Evolutionary conservation across 2,797 vertebrate genomes (phyloP).

Genomic region (Antrozous pallidus): DNA sequence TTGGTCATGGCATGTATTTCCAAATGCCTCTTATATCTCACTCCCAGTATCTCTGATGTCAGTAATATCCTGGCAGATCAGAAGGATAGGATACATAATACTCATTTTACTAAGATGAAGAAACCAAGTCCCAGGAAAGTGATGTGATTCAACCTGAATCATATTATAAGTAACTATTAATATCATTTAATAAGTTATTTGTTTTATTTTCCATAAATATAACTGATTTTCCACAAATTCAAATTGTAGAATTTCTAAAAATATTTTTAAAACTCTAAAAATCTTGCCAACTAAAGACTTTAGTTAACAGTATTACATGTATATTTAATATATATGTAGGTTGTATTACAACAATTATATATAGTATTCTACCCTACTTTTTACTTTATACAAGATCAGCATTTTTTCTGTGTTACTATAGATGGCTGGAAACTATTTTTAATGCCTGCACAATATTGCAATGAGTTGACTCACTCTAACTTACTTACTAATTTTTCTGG

Average conservation of each 20-base stretch:
- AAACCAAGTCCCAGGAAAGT: neutral
- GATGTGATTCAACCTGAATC: neutral
- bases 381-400: neutral
- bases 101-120: neutral
- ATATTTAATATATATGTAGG: neutral
- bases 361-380: neutral
- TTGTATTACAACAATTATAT: neutral
- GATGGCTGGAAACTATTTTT: neutral
- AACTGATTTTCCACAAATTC: conserved; percentile 1
- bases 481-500: neutral
- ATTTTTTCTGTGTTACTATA: neutral
- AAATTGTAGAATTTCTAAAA: conserved; percentile 21
- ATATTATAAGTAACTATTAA: neutral
- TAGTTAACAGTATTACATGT: neutral
- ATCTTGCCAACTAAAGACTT: neutral
- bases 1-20: neutral
- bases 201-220: conserved; percentile 2
- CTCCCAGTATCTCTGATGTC: neutral
- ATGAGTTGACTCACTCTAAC: neutral
- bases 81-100: neutral
- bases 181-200: neutral
- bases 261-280: neutral
- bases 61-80: neutral
- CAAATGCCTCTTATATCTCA: neutral
- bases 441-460: neutral